Evolutionary conservation across 2,113 vertebrate species (phyloP).

Genomic region (Lampris megalopsis): DNA sequence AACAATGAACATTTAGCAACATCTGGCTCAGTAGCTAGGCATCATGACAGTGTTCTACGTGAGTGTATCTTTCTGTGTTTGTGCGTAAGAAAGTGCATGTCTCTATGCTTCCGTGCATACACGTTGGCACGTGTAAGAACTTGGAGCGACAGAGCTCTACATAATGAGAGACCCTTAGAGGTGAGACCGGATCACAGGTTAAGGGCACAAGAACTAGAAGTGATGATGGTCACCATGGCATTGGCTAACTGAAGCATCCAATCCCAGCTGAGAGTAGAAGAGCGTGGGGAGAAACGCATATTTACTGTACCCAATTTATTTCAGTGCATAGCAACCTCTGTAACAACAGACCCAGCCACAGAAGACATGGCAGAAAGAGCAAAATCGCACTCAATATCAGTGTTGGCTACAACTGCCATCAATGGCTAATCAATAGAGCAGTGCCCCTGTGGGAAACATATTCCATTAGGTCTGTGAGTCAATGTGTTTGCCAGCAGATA

Average conservation of each 20-base stretch:
- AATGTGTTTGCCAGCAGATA: slow-evolving; percentile 76
- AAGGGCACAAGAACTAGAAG: slow-evolving; percentile 62
- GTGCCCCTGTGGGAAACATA: slow-evolving; percentile 66
- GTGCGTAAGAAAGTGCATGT: neutral
- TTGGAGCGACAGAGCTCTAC: slow-evolving; percentile 42
- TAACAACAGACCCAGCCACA: slow-evolving; percentile 52
- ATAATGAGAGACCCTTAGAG: slow-evolving; percentile 66
- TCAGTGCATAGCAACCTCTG: slow-evolving; percentile 26
- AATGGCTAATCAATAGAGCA: slow-evolving; percentile 73
- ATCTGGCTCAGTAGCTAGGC: slow-evolving; percentile 15
- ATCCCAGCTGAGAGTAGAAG: slow-evolving; percentile 50
- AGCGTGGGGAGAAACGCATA: slow-evolving; percentile 33
- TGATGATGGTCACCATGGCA: slow-evolving; percentile 64
- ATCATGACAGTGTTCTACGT: slow-evolving; percentile 20
- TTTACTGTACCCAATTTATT: slow-evolving; percentile 57
- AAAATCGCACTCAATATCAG: slow-evolving; percentile 71
- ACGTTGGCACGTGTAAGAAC: slow-evolving; percentile 27
- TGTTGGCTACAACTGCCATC: slow-evolving; percentile 68
- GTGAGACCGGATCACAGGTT: slow-evolving; percentile 61
- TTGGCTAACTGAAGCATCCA: slow-evolving; percentile 46
- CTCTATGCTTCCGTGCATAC: neutral
- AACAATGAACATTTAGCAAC: slow-evolving; percentile 13
- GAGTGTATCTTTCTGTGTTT: neutral
- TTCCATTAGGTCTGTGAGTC: slow-evolving; percentile 69
- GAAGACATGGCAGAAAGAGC: slow-evolving; percentile 34